Percentiles rank a stretch among this genome's conserved stretches.
Evolutionary conservation across 2,888 invertebrate genomes (phyloP).

Genomic region (Calameuta idolon): DNA sequence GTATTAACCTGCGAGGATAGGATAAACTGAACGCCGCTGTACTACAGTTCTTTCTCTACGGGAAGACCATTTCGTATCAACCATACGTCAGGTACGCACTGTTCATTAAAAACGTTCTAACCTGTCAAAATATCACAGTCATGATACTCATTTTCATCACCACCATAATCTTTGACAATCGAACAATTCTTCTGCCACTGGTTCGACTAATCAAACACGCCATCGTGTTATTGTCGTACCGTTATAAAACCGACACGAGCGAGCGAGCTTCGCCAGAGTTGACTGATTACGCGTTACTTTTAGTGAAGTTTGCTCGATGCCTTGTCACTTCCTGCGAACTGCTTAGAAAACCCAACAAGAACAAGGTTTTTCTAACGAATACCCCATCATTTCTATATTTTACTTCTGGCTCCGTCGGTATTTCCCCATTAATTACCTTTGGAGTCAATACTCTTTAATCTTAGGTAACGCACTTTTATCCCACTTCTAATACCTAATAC

Average conservation of each 20-base stretch:
- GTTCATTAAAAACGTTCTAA: neutral
- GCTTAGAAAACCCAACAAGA: neutral
- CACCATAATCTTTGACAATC: neutral
- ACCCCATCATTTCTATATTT: neutral
- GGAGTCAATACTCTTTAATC: neutral
- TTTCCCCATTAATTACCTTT: neutral
- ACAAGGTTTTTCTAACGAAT: neutral
- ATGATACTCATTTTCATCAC: neutral
- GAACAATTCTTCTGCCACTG: neutral
- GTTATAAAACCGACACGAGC: neutral
- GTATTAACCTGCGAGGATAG: conserved; percentile 38
- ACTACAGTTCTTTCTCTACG: neutral
- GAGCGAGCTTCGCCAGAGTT: neutral
- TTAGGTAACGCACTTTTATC: neutral
- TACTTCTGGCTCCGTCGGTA: neutral
- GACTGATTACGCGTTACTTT: neutral
- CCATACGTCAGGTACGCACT: neutral
- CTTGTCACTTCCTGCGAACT: neutral
- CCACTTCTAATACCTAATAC: neutral
- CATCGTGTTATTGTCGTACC: neutral
- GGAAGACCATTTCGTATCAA: neutral
- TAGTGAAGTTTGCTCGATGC: neutral
- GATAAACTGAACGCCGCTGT: conserved; percentile 34
- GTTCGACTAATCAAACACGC: neutral
- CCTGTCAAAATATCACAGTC: neutral